Evolutionary conservation across 1,140 invertebrate genomes (phyloP).

Genomic region (Araneus ventricosus): DNA sequence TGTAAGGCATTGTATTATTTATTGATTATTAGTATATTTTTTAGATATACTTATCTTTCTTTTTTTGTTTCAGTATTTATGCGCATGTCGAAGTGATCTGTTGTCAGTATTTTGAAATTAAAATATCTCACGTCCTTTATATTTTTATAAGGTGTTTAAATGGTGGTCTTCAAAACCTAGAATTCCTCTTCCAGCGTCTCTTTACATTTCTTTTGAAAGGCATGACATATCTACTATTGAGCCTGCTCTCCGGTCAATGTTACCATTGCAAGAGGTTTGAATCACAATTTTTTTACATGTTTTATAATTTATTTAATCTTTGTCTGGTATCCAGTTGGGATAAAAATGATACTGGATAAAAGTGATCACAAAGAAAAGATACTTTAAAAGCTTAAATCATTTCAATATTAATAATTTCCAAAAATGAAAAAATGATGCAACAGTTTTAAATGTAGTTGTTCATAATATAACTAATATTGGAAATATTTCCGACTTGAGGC

Average conservation of each 20-base stretch:
- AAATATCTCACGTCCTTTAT: no score
- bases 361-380: no score
- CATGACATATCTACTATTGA: background rate
- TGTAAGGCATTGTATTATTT: no score
- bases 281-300: background rate
- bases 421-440: no score
- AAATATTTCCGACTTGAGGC: background rate
- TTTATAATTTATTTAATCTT: slow-evolving; percentile 3
- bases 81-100: no score
- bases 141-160: slow-evolving; percentile 34
- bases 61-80: no score
- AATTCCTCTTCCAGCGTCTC: slow-evolving; percentile 56
- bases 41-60: no score
- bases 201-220: slow-evolving; percentile 63
- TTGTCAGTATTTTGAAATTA: no score
- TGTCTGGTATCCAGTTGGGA: background rate
- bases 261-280: slow-evolving; percentile 49
- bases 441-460: no score
- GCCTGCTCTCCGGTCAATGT: slow-evolving; percentile 42
- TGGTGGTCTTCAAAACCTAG: slow-evolving; percentile 64
- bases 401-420: no score
- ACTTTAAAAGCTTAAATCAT: background rate
- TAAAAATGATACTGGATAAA: background rate
- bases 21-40: no score
- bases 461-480: no score